Percentiles rank a stretch among this genome's conserved stretches.
These are phyloP conservation scores for Darevskia mixta DNA, from an alignment of 2,797 vertebrate species.

Conservation along the genomic window DNA sequence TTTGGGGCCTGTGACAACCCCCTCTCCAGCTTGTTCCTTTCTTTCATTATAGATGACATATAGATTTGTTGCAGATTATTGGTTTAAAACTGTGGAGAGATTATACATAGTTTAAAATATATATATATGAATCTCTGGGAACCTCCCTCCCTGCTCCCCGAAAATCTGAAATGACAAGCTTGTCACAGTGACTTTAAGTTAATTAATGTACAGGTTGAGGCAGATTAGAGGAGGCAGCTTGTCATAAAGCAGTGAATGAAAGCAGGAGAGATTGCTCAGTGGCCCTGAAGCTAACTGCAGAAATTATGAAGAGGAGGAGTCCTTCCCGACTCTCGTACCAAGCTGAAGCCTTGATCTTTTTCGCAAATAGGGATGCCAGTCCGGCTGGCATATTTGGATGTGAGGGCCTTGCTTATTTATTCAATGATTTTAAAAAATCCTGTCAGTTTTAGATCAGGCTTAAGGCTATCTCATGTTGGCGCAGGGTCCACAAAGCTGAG, in stretches of 20 bases:
- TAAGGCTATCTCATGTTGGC: no score
- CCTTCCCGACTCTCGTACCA: constrained; percentile 36
- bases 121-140: no score
- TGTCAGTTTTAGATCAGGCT: no score
- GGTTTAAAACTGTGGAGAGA: constrained; percentile 24
- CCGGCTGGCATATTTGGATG: neutral
- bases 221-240: neutral
- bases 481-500: no score
- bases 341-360: constrained; percentile 52
- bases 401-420: neutral
- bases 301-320: constrained; percentile 46
- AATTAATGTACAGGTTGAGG: constrained; percentile 26
- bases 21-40: constrained; percentile 34
- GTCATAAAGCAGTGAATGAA: constrained; percentile 28
- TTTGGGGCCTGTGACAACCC: constrained; percentile 25
- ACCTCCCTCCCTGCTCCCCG: neutral
- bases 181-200: constrained; percentile 46
- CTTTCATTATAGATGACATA: constrained; percentile 50
- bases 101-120: constrained; percentile 47
- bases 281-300: constrained; percentile 8
- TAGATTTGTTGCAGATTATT: constrained; percentile 47
- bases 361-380: constrained; percentile 28
- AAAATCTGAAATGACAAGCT: constrained; percentile 56
- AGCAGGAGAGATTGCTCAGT: constrained; percentile 29
- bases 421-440: no score